Evolutionary conservation across 2,797 vertebrate genomes (phyloP), one percentile per base, ranked within the genome.

Genomic region (Sciurus vulgaris): DNA sequence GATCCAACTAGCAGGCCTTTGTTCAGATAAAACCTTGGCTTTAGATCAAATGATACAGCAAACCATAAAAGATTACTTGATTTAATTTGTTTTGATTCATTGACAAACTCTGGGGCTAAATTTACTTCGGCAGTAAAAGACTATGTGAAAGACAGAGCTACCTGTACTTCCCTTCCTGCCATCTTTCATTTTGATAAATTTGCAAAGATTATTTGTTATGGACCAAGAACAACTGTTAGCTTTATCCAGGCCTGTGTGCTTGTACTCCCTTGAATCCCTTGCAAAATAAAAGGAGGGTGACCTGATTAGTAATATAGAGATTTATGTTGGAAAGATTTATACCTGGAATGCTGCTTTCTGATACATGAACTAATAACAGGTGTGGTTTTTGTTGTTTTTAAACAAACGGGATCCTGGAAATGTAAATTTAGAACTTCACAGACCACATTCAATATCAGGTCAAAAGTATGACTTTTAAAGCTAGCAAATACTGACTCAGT

Each of bases 131-230:
- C 59, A 70, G 22, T 78, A 83, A 92, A 93, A 95, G 38, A 78
- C 72, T 49, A 28, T 83, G 7, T 28, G 38, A 78, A 92, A 67
- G 47, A 49, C 47, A 86, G 67, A 74, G 54, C 7, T 84, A 76
- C 30, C 3, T 79, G 28, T 17, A 84, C 33, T 87, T 86, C n/a
- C 47, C 38, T 85, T 95, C 24, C 4, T 90, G 24, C 69, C 38
- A 90, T 88, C 61, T 74, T 93, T 94, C 17, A 65, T 91, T 89
- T 89, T 91, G 38, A 93, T 93, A 72, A 79, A 18, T 91, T 89
- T 86, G n/a, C n/a, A 93, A 76, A 79, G 51, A 44, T 56, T 94
- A 77, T 65, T 28, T 82, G 17, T 73, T 90, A 82, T 61, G 30
- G 35, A 59, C 69, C 18, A 74, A 93, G 72, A 54, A 63, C 38